Evolutionary conservation across 1,140 invertebrate species (phyloP).

Genomic region (Ruditapes philippinarum): DNA sequence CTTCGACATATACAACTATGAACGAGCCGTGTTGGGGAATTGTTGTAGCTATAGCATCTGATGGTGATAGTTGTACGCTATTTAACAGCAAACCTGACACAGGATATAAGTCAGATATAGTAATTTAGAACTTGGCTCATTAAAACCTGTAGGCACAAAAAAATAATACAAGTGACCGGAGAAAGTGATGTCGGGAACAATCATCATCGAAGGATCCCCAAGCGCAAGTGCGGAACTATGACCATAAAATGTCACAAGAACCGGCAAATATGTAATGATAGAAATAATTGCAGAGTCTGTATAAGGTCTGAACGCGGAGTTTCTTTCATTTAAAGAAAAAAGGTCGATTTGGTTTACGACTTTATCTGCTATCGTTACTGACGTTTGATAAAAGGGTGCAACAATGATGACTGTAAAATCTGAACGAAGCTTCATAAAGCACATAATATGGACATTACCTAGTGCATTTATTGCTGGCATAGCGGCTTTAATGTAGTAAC

Average conservation of each 20-base stretch:
- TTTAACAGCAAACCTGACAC: neutral
- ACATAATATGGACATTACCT: neutral
- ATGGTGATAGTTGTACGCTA: neutral
- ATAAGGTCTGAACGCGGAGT: neutral
- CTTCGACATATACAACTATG: neutral
- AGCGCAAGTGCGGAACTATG: neutral
- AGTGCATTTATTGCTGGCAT: neutral
- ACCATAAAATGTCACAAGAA: slow-evolving; percentile 2
- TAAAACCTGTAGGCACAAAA: neutral
- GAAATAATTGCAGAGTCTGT: neutral
- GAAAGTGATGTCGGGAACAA: neutral
- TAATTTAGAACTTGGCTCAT: neutral
- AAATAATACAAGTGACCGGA: slow-evolving; percentile 4
- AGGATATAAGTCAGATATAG: neutral
- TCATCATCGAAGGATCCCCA: slow-evolving; percentile 31
- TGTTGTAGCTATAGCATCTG: neutral
- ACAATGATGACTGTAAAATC: slow-evolving; percentile 12
- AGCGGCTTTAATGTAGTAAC: neutral
- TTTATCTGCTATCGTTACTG: neutral
- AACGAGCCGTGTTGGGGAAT: neutral
- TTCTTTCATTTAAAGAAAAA: neutral
- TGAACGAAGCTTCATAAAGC: neutral
- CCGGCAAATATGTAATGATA: neutral
- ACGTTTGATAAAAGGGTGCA: neutral
- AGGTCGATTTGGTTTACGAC: neutral